Evolutionary conservation across 2,113 vertebrate genomes (phyloP), one percentile per base, ranked within the genome.

Genomic region (Isichthys henryi): DNA sequence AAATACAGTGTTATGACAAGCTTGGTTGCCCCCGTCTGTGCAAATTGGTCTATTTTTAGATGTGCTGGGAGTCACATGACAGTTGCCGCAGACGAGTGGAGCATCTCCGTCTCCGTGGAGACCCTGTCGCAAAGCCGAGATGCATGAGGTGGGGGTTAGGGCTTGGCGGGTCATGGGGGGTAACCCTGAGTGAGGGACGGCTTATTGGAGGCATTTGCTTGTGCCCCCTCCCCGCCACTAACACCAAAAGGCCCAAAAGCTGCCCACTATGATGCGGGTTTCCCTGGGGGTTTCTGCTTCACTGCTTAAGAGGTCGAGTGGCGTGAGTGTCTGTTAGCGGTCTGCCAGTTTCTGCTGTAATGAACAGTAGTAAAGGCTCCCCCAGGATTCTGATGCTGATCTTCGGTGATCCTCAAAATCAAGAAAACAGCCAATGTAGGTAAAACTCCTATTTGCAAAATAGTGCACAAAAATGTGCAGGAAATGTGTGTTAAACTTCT

Each of bases 1-100:
- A 49, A 85, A 50, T 85, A 49, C 45, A 48, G 83, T 77, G 70
- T 39, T 17, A 6, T 48, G 83, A n/a, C n/a, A 49, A 49, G 45
- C 45, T 85, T 50, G 23, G 48, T 23, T 50, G 83, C 83, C 45
- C 21, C 83, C 83, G 23, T 15, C 48, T 85, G 46, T 50, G 83
- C 48, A 49, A 85, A 85, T 48, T 49, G 48, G 46, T 31, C 83
- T 86, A 86, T 49, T 86, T 86, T 86, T 86, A 86, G 83, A 50
- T 50, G 83, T 5, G 21, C 83, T 50, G 46, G 23, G 46, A 48
- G 48, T 49, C 48, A n/a, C 83, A 49, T 86, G 83, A 49, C 21
- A 27, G 45, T 27, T 48, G 43, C 19, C 82, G 13, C 43, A 46
- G 46, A 45, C 23, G 46, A 49, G 46, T 2, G 83, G 45, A 48